These are phyloP conservation scores for Blomia tropicalis DNA, from an alignment of 2,888 invertebrate genomes.

Conservation along the genomic window DNA sequence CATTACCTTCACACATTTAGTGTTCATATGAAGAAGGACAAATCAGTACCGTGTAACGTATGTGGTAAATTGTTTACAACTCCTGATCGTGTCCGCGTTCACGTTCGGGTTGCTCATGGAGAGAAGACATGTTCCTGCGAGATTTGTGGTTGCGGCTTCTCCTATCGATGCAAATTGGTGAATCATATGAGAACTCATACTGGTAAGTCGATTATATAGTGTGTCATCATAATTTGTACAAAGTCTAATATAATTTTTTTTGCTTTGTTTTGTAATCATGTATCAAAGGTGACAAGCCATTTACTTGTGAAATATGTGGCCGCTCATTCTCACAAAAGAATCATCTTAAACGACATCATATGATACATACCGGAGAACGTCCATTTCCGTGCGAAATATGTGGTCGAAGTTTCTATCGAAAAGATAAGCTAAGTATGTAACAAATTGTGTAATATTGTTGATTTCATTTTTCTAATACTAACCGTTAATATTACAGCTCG, in stretches of 20 bases:
- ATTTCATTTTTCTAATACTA: background rate
- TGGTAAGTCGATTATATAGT: slow-evolving; percentile 18
- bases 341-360: slow-evolving; percentile 31
- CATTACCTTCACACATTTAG: slow-evolving; percentile 16
- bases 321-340: slow-evolving; percentile 32
- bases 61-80: slow-evolving; percentile 32
- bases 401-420: slow-evolving; percentile 32
- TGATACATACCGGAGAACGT: slow-evolving; percentile 32
- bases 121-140: slow-evolving; percentile 32
- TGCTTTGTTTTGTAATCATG: background rate
- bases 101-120: slow-evolving; percentile 31
- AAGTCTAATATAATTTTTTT: background rate
- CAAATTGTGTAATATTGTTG: slow-evolving; percentile 3
- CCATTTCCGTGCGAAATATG: slow-evolving; percentile 32
- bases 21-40: slow-evolving; percentile 30
- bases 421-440: slow-evolving; percentile 31
- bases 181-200: slow-evolving; percentile 32
- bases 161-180: slow-evolving; percentile 31
- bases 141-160: slow-evolving; percentile 32
- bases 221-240: background rate
- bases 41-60: slow-evolving; percentile 31
- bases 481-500: slow-evolving; percentile 18
- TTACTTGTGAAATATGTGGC: slow-evolving; percentile 32
- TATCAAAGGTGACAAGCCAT: slow-evolving; percentile 30
- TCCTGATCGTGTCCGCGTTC: slow-evolving; percentile 31